Conservation (phyloP, 2,888 invertebrate genomes). For the Troides aeacus region DNA sequence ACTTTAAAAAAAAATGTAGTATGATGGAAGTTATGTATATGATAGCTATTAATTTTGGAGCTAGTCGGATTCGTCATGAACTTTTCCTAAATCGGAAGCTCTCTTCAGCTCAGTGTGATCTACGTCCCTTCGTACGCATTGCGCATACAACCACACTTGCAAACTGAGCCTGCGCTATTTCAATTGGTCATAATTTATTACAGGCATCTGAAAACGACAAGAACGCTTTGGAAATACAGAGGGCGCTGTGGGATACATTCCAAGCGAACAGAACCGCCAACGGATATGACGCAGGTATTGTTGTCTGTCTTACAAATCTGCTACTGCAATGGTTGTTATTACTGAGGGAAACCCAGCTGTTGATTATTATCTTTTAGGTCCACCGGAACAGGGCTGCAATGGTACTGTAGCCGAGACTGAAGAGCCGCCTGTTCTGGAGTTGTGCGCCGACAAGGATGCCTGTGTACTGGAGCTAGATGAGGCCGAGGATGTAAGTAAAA, state of each 20-base stretch:
- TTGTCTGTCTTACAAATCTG: background rate
- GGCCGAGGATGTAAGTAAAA: constrained; percentile 62
- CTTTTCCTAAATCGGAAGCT: too few species aligned
- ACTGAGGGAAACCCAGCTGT: too few species aligned
- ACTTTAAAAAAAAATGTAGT: too few species aligned
- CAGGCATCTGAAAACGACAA: constrained; percentile 72
- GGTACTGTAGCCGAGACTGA: constrained; percentile 54
- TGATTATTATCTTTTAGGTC: constrained; percentile 34
- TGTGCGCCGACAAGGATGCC: constrained; percentile 81
- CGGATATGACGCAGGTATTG: constrained; percentile 63
- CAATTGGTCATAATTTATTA: background rate
- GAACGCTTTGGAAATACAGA: constrained; percentile 68
- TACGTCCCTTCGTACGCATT: too few species aligned
- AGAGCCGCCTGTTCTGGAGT: constrained; percentile 80
- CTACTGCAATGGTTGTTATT: too few species aligned
- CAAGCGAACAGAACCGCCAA: constrained; percentile 64
- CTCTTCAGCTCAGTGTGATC: too few species aligned
- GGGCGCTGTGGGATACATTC: constrained; percentile 67
- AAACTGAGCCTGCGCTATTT: too few species aligned
- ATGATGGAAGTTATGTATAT: too few species aligned
- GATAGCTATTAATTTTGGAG: too few species aligned
- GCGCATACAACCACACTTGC: too few species aligned
- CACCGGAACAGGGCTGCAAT: constrained; percentile 47
- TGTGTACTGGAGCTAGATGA: constrained; percentile 70
- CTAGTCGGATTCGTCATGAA: too few species aligned